phyloP scores from a whole-genome alignment of 2,113 vertebrate genomes.

The Uropsilus gracilis region DNA sequence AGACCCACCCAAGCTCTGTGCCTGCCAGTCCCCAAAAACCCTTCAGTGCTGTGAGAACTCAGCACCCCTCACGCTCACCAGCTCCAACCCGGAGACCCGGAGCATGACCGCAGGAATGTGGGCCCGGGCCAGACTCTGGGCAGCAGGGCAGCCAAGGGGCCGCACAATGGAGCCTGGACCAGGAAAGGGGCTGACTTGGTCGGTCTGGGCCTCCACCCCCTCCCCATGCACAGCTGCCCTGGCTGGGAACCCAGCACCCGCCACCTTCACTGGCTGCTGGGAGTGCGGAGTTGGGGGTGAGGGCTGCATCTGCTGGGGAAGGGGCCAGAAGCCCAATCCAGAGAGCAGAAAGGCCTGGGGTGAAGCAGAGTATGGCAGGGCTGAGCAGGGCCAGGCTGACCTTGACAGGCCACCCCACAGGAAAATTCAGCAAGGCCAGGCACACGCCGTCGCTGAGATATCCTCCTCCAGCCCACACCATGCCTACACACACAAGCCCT shows the following conservation, averaged over 20 bases:
- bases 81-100: constrained; percentile 73
- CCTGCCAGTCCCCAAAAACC: not conserved
- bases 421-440: not conserved
- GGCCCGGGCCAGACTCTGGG: constrained; percentile 42
- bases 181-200: not conserved
- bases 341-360: not conserved
- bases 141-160: constrained; percentile 45
- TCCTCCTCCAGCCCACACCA: not conserved
- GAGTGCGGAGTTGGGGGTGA: not conserved
- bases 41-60: constrained; percentile 69
- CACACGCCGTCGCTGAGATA: not conserved
- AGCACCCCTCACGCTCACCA: constrained; percentile 65
- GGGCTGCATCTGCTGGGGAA: not conserved
- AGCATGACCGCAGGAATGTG: constrained; percentile 67
- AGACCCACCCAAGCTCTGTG: not conserved
- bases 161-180: constrained; percentile 2
- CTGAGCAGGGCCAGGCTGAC: not conserved
- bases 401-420: not conserved
- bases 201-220: not conserved
- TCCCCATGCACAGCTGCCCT: constrained; percentile 2
- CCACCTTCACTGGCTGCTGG: not conserved
- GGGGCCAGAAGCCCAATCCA: not conserved
- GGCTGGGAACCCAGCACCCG: not conserved
- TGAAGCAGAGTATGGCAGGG: rapidly evolving
- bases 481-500: not conserved